phyloP scores from a whole-genome alignment of 2,113 vertebrate species.

The Hylia prasina region DNA sequence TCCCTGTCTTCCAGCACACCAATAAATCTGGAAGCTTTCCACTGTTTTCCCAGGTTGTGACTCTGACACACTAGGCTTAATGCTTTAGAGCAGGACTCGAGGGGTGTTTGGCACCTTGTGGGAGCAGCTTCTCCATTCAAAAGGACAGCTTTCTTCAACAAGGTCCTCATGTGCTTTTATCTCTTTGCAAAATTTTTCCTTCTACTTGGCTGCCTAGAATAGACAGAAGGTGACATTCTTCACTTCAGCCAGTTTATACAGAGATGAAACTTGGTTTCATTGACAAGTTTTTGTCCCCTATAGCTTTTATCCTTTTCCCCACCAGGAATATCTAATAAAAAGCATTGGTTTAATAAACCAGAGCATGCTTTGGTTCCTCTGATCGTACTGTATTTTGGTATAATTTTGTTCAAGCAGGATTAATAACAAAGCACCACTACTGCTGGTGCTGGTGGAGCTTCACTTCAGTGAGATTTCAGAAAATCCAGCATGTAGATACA shows the following conservation, averaged over 20 bases:
- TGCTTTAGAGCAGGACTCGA: background rate
- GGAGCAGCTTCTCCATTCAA: background rate
- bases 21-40: background rate
- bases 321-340: background rate
- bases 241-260: background rate
- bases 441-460: background rate
- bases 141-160: background rate
- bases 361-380: background rate
- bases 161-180: background rate
- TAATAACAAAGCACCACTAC: background rate
- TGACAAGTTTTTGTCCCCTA: background rate
- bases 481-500: background rate
- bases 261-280: background rate
- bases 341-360: background rate
- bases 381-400: background rate
- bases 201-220: background rate
- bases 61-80: background rate
- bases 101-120: background rate
- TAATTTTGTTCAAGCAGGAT: background rate
- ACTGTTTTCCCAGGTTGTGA: background rate
- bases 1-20: background rate
- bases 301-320: background rate
- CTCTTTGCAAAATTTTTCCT: background rate
- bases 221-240: background rate
- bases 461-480: background rate